Base-by-base conservation (phyloP, 2,888 invertebrate genomes). In the Drosophila pseudotalamancana region DNA sequence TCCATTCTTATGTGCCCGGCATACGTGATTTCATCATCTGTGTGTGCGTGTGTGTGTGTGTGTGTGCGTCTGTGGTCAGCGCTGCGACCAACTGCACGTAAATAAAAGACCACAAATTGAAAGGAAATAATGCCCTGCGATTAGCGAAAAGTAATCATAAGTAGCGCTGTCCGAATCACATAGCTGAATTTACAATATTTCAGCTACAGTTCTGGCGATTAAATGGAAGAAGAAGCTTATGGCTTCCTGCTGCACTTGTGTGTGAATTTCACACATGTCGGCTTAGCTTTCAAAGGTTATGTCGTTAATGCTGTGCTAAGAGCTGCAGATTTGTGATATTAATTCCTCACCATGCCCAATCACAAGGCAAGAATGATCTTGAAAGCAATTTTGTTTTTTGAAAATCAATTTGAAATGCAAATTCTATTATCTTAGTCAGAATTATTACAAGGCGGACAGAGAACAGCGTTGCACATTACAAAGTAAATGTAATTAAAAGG, bases 71-170 rank as follows among this genome's bases (percentile, higher is more conserved):
- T 80, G 69, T 56, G 86, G 86, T 79, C 83, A 82, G 67, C 62
- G 46, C 50, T 64, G 56, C 69, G 70, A 67, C 67, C 68, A 67
- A 67, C 51, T 75, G 84, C 82, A 87, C 85, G 85, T 73, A 73
- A 68, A 72, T 72, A 73, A 84, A 83, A 76, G 75, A 68, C 69
- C 80, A 82, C 81, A 83, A 83, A 83, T 83, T 83, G 83, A 83
- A 87, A 83, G 81, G 64, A 83, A 82, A 86, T 82, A 87, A 82
- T 80, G 82, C 84, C 66, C 76, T 64, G 76, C 81, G 87, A 83
- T 83, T 83, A 83, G 87, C 68, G 72, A 87, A 87, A 87, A 87
- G 87, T 83, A 87, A 83, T 83, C 83, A 87, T 72, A 84, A 81
- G 78, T 64, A 80, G 72, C 66, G 40, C 45, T 27, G 57, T 32